Evolutionary conservation across 2,888 invertebrate species (phyloP).

Genomic region (Acronicta aceris): DNA sequence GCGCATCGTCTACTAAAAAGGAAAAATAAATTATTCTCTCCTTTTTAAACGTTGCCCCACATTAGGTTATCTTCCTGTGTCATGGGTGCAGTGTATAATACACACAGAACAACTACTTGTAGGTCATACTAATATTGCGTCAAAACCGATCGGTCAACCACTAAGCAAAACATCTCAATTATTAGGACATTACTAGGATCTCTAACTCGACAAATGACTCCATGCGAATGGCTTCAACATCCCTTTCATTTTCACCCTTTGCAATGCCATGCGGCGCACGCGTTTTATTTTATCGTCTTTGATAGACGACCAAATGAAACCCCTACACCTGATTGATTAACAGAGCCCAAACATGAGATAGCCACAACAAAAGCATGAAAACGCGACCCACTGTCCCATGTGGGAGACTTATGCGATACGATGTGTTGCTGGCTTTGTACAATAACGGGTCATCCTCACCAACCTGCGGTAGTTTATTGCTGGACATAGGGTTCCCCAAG

Average conservation of each 20-base stretch:
- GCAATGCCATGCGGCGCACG: slow-evolving; percentile 24
- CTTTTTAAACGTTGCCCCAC: too few species aligned
- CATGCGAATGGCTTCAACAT: slow-evolving; percentile 4
- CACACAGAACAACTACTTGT: too few species aligned
- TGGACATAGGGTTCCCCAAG: too few species aligned
- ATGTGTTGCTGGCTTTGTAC: not conserved
- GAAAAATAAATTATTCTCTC: too few species aligned
- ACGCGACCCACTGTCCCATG: not conserved
- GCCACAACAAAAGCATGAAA: slow-evolving; percentile 33
- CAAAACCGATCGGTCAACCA: too few species aligned
- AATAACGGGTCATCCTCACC: too few species aligned
- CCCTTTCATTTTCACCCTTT: slow-evolving; percentile 26
- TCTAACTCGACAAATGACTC: slow-evolving; percentile 10
- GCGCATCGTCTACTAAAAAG: too few species aligned
- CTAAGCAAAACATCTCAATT: too few species aligned
- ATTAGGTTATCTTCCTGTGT: too few species aligned
- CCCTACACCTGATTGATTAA: slow-evolving; percentile 59
- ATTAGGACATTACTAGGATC: not conserved
- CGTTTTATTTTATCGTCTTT: slow-evolving; percentile 42
- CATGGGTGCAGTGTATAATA: too few species aligned
- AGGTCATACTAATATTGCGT: too few species aligned
- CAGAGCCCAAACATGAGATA: slow-evolving; percentile 52
- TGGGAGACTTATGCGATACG: not conserved
- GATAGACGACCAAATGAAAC: slow-evolving; percentile 37
- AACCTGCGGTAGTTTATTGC: too few species aligned